These are phyloP conservation scores for Asteroscopus sphinx DNA, from an alignment of 2,888 invertebrate genomes.

Conservation along the genomic window DNA sequence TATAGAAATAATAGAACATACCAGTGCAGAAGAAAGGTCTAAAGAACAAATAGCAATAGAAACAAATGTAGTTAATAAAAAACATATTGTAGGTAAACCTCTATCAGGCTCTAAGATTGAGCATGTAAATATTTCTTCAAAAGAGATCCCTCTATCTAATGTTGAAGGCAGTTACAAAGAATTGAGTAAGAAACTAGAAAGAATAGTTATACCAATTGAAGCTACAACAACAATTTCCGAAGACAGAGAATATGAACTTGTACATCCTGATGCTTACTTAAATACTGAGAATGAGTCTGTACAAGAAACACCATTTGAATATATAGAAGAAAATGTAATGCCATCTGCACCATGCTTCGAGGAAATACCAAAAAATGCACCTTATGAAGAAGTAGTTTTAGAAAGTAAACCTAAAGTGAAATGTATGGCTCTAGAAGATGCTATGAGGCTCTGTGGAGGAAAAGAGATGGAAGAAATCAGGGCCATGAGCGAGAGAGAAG, in stretches of 20 bases:
- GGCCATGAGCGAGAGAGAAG: slow-evolving; percentile 78
- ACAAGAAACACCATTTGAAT: slow-evolving; percentile 24
- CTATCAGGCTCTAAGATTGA: slow-evolving; percentile 3
- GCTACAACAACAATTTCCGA: slow-evolving; percentile 33
- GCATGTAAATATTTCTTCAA: slow-evolving; percentile 16
- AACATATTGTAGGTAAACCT: slow-evolving; percentile 8
- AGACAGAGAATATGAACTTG: slow-evolving; percentile 53
- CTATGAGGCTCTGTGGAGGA: slow-evolving; percentile 75
- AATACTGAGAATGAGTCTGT: slow-evolving; percentile 9
- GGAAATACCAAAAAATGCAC: slow-evolving; percentile 46
- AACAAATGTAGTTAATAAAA: slow-evolving; percentile 13
- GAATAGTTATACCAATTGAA: slow-evolving; percentile 54
- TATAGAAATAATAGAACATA: slow-evolving; percentile 23
- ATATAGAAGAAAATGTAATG: slow-evolving; percentile 36
- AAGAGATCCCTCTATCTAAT: slow-evolving; percentile 5
- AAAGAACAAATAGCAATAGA: slow-evolving; percentile 19
- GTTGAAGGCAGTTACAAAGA: slow-evolving; percentile 56
- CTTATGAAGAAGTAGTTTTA: slow-evolving; percentile 42
- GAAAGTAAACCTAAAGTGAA: slow-evolving; percentile 61
- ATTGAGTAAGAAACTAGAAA: slow-evolving; percentile 62
- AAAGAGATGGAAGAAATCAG: slow-evolving; percentile 77
- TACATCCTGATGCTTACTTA: slow-evolving; percentile 46
- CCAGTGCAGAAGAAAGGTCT: slow-evolving; percentile 5
- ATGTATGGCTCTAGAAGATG: slow-evolving; percentile 79
- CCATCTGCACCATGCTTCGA: slow-evolving; percentile 81